A percentile compares a stretch with the other conserved stretches of the same genome.
Evolutionary conservation across 2,113 vertebrate species (phyloP).

Genomic region (Mesoclemmys tuberculata): DNA sequence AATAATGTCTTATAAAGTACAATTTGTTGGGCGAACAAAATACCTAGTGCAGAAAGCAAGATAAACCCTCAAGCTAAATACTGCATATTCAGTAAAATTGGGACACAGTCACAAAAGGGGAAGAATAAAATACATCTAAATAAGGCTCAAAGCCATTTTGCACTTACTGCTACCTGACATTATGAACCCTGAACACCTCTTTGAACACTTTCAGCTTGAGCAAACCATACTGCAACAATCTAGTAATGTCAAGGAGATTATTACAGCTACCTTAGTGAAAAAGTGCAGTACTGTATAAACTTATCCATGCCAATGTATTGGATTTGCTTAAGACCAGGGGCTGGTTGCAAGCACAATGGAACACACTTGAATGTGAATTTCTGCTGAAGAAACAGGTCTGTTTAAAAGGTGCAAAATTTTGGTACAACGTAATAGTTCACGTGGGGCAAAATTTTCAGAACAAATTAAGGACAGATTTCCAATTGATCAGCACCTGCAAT

Average conservation of each 20-base stretch:
- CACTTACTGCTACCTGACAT: fast-evolving
- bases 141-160: background rate
- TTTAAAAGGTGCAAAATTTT: background rate
- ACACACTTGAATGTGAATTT: fast-evolving
- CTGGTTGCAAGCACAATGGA: background rate
- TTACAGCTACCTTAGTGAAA: background rate
- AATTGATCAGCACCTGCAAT: fast-evolving
- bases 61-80: background rate
- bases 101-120: background rate
- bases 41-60: background rate
- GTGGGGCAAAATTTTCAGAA: background rate
- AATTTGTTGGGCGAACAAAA: constrained; percentile 35
- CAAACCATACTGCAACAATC: background rate
- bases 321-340: background rate
- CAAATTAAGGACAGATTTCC: background rate
- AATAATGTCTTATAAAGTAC: constrained; percentile 20
- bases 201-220: background rate
- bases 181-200: background rate
- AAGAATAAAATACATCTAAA: background rate
- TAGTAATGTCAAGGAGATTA: background rate
- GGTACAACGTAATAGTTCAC: background rate
- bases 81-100: background rate
- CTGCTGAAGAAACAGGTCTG: background rate
- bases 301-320: background rate
- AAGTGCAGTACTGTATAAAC: background rate